Evolutionary conservation across 35 echinoderm and acorn worm species (phyloP), one percentile per base, ranked within the genome.

Genomic region (Strongylocentrotus purpuratus): DNA sequence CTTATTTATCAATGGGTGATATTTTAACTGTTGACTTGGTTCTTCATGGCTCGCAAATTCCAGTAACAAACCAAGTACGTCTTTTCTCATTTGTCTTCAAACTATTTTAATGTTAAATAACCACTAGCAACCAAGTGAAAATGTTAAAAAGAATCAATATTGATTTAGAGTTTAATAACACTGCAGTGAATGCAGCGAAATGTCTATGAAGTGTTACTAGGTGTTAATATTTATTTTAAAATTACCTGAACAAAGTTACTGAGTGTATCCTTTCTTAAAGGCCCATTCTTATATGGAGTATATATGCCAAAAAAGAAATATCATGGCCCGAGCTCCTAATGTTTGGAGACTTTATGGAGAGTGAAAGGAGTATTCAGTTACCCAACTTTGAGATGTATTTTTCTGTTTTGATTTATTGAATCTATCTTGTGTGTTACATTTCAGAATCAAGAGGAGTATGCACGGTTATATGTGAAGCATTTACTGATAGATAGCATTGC

Each of bases 51-150:
- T 96, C 98, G 15, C 94, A 97, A 46, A 95, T 97, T 13, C 59
- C 96, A 33, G 98, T 99, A 18, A 98, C 98, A 58, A 97, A 99
- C 46, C 60, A 98, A 96, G 97, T 96, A 94, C 46, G 95, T 78
- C 22, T 18, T 28, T 78, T 7, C 65, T 8, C 28, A 78, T 18
- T 4, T 22, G 18, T 78, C 22, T 78, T 78, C 5, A 1, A n/a
- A n/a, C 20, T 70, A 4, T 28, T 2, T 55, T 25, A 22, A 13
- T 25, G 17, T 25, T 70, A 18, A 22, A 22, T 22, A 70, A 70
- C 20, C 61, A 65, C 18, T 17, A 25, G 61, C 17, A 70, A 70
- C 17, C 4, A 2, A 28, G 65, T 7, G 20, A 78, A 6, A 78
- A 28, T 7, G 20, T 78, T 4, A 28, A 78, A 78, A 22, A 78